Evolutionary conservation across 2,888 invertebrate genomes (phyloP), one percentile per base, ranked within the genome.

Genomic region (Temnothorax unifasciatus): DNA sequence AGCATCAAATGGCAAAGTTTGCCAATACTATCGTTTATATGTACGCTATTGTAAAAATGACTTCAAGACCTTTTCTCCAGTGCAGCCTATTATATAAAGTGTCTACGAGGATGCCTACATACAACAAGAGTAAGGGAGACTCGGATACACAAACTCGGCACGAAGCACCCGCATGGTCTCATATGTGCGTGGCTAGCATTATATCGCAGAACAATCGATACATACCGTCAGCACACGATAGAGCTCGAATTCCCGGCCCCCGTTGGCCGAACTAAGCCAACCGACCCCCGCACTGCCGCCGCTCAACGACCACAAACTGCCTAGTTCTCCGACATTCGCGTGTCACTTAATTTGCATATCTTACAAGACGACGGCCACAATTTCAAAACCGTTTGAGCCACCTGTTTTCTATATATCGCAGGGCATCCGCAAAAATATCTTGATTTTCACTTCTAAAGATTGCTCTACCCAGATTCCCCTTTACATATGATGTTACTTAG

Each of bases 141-240:
- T 88, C 85, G 85, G 82, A 82, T 88, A 86, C 86, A 88, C 89
- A 85, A 88, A 86, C 84, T 84, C 84, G 85, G 83, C 88, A 85
- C 82, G 87, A 85, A 86, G 83, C 85, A 87, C 88, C 84, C 83
- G 76, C 86, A 87, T 87, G 87, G 76, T 79, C 83, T 85, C 85
- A 86, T 85, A 86, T 87, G 90, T 91, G 91, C 91, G 90, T 91
- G 89, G 90, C 90, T 88, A 88, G 91, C 91, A 93, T 93, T 92
- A 93, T 93, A 93, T 92, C 89, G 90, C 89, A 85, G 87, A 92
- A 93, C 93, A 93, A 93, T 93, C 93, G 92, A 93, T 93, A 93
- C 91, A 93, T 90, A 89, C 91, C 90, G 87, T 89, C 91, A 90
- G 90, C 90, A 89, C 89, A 89, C 91, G 90, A 91, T 88, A 83